phyloP scores from a whole-genome alignment of 2,113 vertebrate species.

The Muntiacus muntjak region DNA sequence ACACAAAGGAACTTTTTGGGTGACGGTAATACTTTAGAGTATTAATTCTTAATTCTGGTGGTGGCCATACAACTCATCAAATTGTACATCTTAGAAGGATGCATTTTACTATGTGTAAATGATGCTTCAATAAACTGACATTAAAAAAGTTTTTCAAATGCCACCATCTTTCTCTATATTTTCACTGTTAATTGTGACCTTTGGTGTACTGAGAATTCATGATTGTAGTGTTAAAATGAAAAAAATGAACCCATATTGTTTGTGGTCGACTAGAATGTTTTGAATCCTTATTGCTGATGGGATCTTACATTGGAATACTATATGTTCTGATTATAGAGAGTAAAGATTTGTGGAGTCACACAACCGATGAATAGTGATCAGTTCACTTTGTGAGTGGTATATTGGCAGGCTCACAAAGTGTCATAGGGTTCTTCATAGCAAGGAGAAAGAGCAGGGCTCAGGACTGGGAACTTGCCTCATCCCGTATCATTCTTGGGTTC shows the following conservation, averaged over 20 bases:
- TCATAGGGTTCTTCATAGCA: background rate
- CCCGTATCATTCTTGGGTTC: background rate
- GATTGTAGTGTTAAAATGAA: background rate
- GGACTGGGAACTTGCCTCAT: background rate
- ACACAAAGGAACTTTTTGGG: background rate
- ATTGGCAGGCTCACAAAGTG: background rate
- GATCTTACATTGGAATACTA: background rate
- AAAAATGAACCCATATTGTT: background rate
- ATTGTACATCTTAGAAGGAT: background rate
- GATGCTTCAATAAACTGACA: conserved; percentile 13
- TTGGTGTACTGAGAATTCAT: background rate
- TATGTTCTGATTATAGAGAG: background rate
- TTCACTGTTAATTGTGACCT: background rate
- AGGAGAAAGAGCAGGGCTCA: background rate
- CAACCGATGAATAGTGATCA: background rate
- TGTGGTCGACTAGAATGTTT: background rate
- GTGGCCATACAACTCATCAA: background rate
- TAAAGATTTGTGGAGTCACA: conserved; percentile 12
- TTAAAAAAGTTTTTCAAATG: background rate
- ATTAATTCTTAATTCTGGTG: conserved; percentile 10
- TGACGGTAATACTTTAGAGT: background rate
- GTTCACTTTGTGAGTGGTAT: background rate
- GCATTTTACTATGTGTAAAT: background rate
- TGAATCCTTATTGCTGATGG: background rate
- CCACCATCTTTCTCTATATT: background rate